Conservation (phyloP, 2,888 invertebrate species). For the Dusona sp. region DNA sequence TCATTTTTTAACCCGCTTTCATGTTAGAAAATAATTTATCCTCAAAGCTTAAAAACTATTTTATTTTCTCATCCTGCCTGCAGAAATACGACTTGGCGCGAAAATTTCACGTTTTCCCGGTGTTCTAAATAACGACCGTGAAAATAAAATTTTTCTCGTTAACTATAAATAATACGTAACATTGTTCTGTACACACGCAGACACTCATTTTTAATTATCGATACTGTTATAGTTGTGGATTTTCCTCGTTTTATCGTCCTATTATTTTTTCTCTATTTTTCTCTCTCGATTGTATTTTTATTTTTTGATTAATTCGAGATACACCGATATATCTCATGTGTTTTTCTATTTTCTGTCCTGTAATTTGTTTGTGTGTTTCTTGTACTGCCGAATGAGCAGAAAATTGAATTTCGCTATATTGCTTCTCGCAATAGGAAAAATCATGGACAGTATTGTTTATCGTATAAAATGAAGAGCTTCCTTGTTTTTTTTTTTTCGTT, state of each 20-base stretch:
- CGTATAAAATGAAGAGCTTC: constrained; percentile 58
- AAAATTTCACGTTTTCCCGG: constrained; percentile 13
- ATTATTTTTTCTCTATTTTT: background rate
- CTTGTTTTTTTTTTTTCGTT: background rate
- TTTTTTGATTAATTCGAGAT: constrained; percentile 61
- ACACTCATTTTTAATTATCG: constrained; percentile 55
- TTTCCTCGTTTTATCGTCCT: background rate
- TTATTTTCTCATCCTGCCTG: constrained; percentile 76
- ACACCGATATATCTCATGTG: constrained; percentile 16
- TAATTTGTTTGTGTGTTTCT: constrained; percentile 27
- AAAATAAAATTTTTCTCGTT: constrained; percentile 27
- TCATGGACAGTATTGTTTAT: constrained; percentile 43
- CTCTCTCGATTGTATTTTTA: background rate
- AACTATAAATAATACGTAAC: constrained; percentile 54
- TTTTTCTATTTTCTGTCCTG: constrained; percentile 20
- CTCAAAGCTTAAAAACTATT: constrained; percentile 75
- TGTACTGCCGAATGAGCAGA: constrained; percentile 61
- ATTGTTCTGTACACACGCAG: constrained; percentile 66
- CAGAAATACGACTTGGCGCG: constrained; percentile 74
- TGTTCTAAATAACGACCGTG: background rate
- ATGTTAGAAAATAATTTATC: constrained; percentile 75
- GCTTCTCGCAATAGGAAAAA: constrained; percentile 45
- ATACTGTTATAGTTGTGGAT: constrained; percentile 49
- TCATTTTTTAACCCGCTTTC: background rate
- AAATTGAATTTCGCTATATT: constrained; percentile 29